phyloP scores from a whole-genome alignment of 1,140 invertebrate genomes.

The Rhyacophila brunnea region DNA sequence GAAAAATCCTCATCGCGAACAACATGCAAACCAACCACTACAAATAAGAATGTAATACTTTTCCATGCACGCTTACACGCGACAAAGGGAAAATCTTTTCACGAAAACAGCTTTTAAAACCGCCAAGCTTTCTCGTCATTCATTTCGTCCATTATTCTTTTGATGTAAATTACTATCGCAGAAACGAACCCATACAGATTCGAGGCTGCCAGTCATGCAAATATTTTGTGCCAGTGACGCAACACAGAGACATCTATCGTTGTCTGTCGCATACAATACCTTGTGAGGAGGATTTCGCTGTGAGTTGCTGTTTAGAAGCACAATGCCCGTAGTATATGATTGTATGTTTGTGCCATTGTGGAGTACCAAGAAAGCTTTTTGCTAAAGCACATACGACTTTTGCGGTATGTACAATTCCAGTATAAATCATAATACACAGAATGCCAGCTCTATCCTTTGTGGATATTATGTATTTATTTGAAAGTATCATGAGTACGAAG shows the following conservation, averaged over 20 bases:
- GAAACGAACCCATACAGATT: conserved; percentile 26
- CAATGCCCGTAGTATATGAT: conserved; percentile 22
- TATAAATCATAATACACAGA: conserved; percentile 21
- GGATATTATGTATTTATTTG: conserved; percentile 34
- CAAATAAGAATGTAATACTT: conserved; percentile 1
- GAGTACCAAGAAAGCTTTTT: conserved; percentile 27
- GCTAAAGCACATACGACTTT: conserved; percentile 27
- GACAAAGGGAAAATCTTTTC: conserved; percentile 34
- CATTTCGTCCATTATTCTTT: conserved; percentile 35
- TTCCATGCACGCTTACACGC: conserved; percentile 17
- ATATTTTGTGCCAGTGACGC: background rate
- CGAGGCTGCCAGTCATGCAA: conserved; percentile 24
- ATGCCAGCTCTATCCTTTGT: conserved; percentile 27
- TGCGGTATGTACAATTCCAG: conserved; percentile 20
- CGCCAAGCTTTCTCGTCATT: conserved; percentile 33
- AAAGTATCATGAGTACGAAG: conserved; percentile 24
- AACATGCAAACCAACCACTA: too few relatives aligned
- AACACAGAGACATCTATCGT: conserved; percentile 25
- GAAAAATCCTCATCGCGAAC: too few relatives aligned
- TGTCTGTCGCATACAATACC: conserved; percentile 20
- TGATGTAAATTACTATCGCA: conserved; percentile 36
- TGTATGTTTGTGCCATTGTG: conserved; percentile 17
- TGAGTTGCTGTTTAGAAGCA: conserved; percentile 23
- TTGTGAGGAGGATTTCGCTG: conserved; percentile 20
- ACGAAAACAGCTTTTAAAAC: conserved; percentile 29